Conservation (phyloP, 2,113 vertebrate genomes). For the Murina feae region DNA sequence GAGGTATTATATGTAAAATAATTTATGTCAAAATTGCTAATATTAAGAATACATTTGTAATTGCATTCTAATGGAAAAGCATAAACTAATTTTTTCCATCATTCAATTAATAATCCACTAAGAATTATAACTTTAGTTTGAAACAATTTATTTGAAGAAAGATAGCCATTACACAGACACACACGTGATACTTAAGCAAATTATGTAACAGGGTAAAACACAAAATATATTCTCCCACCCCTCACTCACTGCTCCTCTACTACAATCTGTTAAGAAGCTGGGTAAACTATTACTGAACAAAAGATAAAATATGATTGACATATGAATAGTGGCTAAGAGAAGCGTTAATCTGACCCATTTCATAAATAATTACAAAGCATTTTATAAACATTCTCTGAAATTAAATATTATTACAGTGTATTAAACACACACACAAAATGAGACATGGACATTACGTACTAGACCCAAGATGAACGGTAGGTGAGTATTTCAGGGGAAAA, state of each 20-base stretch:
- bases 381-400: constrained; percentile 31
- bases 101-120: neutral
- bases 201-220: neutral
- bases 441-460: neutral
- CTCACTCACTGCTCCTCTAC: neutral
- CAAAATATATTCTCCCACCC: neutral
- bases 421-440: neutral
- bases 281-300: neutral
- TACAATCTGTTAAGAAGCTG: neutral
- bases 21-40: neutral
- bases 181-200: neutral
- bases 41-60: neutral
- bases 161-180: neutral
- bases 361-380: neutral
- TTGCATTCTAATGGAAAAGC: neutral
- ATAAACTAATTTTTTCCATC: neutral
- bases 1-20: neutral
- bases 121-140: neutral
- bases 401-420: neutral
- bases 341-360: neutral
- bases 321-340: neutral
- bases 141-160: neutral
- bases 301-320: neutral
- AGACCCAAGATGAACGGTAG: neutral
- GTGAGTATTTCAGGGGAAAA: neutral